Evolutionary conservation across 1,140 invertebrate species (phyloP).

Genomic region (Pararge aegeria): DNA sequence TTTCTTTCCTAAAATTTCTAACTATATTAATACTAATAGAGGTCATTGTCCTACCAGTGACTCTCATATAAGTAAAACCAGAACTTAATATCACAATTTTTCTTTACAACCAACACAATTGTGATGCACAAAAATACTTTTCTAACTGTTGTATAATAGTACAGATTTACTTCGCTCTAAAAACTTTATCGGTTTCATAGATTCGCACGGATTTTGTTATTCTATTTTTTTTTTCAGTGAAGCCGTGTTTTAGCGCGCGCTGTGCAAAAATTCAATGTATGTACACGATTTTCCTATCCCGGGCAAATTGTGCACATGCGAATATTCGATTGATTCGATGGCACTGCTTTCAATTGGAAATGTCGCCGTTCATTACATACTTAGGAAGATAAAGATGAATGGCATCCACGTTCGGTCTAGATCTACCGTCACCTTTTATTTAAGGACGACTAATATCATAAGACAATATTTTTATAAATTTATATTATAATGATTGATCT

Average conservation of each 20-base stretch:
- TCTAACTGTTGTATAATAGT: conserved; percentile 43
- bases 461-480: too few relatives aligned
- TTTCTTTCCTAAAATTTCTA: too few relatives aligned
- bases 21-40: too few relatives aligned
- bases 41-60: too few relatives aligned
- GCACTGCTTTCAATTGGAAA: conserved; percentile 29
- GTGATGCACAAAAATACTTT: background rate
- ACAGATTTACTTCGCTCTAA: conserved; percentile 46
- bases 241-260: conserved; percentile 21
- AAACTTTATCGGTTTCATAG: conserved; percentile 56
- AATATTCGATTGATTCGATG: conserved; percentile 32
- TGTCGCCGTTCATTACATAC: conserved; percentile 15
- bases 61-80: too few relatives aligned
- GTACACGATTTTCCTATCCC: conserved; percentile 46
- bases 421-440: conserved; percentile 8
- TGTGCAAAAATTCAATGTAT: conserved; percentile 31
- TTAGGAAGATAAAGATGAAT: conserved; percentile 42
- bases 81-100: too few relatives aligned
- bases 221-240: conserved; percentile 26
- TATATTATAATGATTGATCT: too few relatives aligned
- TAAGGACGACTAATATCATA: background rate
- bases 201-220: conserved; percentile 33
- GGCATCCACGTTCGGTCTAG: conserved; percentile 28
- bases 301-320: conserved; percentile 28
- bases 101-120: background rate